Evolutionary conservation across 2,797 vertebrate genomes (phyloP), one percentile per base, ranked within the genome.

Genomic region (Gadopsis bispinosus): DNA sequence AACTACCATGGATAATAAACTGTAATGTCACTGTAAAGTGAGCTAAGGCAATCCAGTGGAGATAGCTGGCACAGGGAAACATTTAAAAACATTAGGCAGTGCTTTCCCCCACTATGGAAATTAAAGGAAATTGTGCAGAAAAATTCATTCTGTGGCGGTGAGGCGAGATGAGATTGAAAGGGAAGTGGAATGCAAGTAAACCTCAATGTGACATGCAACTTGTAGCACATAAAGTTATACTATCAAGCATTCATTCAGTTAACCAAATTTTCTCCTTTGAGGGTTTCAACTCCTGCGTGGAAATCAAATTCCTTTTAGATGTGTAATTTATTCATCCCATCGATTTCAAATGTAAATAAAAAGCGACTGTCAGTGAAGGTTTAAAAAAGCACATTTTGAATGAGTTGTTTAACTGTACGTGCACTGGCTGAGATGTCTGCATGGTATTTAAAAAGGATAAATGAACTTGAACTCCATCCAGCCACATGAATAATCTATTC

Each of bases 381-480:
- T 68, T 50, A 17, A n/a, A 51, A 74, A 76, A 62, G 6, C 4
- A 48, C 39, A 45, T 54, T 70, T 60, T 0, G 17, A 65, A 67
- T 67, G 53, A 70, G 41, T 29, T 51, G 50, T 60, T 74, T 41
- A 69, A 72, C 26, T 35, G 26, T 62, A 66, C 83, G 67, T 5
- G 31, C 53, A 33, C 29, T 8, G 11, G 58, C 74, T 75, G 54
- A 61, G 53, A 74, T 75, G 68, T 53, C 56, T 47, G 65, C 26
- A 37, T 83, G 60, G 71, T 83, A 77, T 88, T 78, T 73, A 68
- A 80, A 85, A 65, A 62, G n/a, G 72, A 88, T 78, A 50, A 79
- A 83, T 83, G 33, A 82, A 71, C 74, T 70, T 47, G 45, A 47
- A 19, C 45, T 47, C 17, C 16, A 33, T 69, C 20, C 22, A 51